Evolutionary conservation across 2,113 vertebrate species (phyloP), one percentile per base, ranked within the genome.

Genomic region (Zootoca vivipara): DNA sequence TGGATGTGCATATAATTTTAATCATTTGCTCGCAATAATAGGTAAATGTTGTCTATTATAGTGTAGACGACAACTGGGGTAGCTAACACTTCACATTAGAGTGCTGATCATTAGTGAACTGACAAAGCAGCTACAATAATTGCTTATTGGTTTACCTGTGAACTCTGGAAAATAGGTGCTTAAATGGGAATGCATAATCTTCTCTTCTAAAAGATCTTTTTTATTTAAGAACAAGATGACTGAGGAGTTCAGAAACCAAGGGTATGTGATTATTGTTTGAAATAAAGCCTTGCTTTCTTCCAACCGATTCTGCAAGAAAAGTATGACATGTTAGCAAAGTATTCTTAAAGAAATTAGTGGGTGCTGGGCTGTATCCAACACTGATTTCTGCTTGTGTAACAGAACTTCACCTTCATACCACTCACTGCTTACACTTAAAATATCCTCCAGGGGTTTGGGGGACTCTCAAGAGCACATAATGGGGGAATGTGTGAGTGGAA

Each of bases 151-250:
- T 94, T 96, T 94, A 98, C 98, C 98, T 24, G 73, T 96, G 69
- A 96, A 98, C 26, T 94, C 90, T 65, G 98, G 97, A 88, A 98
- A 99, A 92, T 98, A 98, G 90, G 96, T 97, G 30, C 92, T 95
- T 89, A 99, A 87, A 91, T 98, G 95, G 13, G 98, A 99, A 40
- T 96, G 92, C 90, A 90, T 89, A 79, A 98, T 98, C 94, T 99
- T 99, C 93, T 99, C 97, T 86, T 97, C 94, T 67, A 98, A 93
- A 91, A 99, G 93, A 94, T 99, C 98, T 33, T 95, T 98, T 95
- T 98, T 98, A 94, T 98, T 99, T 87, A 99, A 96, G 92, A 99
- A 98, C 79, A 98, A 95, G 93, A 98, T 98, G 87, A 97, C 96
- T 38, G 98, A 98, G 16, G 97, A 97, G 15, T 98, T 97, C 52